Evolutionary conservation across 2,888 invertebrate genomes (phyloP).

Genomic region (Beris morrisii): DNA sequence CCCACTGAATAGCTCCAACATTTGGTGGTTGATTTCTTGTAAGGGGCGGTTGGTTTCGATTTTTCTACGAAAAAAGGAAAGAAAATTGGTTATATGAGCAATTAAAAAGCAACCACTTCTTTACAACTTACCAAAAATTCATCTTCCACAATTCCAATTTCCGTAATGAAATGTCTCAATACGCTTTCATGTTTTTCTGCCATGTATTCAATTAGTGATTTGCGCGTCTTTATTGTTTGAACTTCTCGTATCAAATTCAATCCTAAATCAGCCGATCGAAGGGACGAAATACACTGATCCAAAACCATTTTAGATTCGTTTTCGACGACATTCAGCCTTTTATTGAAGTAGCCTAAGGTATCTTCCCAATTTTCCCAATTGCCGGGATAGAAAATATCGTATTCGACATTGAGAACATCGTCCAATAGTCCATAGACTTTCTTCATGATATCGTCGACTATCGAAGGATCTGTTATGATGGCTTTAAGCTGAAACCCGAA

Average conservation of each 20-base stretch:
- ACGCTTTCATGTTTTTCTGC: conserved; percentile 82
- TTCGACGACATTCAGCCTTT: conserved; percentile 73
- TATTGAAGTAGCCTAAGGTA: conserved; percentile 75
- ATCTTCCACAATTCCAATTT: conserved; percentile 72
- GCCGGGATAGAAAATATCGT: conserved; percentile 77
- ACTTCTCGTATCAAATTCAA: conserved; percentile 79
- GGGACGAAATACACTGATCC: conserved; percentile 79
- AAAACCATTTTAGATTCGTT: conserved; percentile 82
- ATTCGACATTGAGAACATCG: conserved; percentile 76
- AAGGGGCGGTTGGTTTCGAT: conserved; percentile 67
- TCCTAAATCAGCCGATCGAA: conserved; percentile 81
- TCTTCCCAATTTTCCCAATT: conserved; percentile 86
- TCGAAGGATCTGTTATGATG: conserved; percentile 82
- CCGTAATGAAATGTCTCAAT: conserved; percentile 81
- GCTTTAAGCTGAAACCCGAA: conserved; percentile 86
- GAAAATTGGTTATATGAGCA: background rate
- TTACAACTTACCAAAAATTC: conserved; percentile 65
- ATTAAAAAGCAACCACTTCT: background rate
- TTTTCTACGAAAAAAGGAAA: conserved; percentile 57
- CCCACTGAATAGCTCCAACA: conserved; percentile 88
- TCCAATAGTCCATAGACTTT: conserved; percentile 75
- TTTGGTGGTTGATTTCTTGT: conserved; percentile 76
- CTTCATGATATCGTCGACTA: conserved; percentile 82
- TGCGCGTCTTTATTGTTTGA: conserved; percentile 74
- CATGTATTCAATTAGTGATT: conserved; percentile 71